Base-by-base conservation (phyloP, 2,888 invertebrate species). In the Nudaria mundana region DNA sequence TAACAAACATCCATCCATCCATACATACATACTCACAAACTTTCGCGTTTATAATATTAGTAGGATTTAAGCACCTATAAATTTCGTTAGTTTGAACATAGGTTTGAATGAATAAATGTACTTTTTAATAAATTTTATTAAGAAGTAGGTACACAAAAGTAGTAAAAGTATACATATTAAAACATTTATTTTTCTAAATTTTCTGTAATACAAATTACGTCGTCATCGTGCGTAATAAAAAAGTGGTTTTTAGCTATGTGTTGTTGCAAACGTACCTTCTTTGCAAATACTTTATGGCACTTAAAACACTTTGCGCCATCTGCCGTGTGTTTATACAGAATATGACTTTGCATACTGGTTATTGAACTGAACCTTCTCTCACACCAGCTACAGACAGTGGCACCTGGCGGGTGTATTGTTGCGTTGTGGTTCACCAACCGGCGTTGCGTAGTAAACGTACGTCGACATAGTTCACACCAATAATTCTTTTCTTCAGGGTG, bases 351-450 rank as follows among this genome's bases (percentile, higher is more conserved):
- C 15, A 80, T 55, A 0, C 68, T 68, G 4, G 63, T 52, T 16
- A 63, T 38, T 0, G 79, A 74, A 16, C 51, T 63, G 48, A 77
- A 79, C 4, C 31, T 35, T 25, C 60, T 67, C 2, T 62, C 57
- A 46, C 81, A 81, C 42, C 38, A 52, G 5, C 13, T 56, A 50
- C 78, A 79, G 25, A 37, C 52, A 5, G 68, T 74, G 2, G 63
- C 63, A n/a, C 65, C 65, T 11, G 55, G 52, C 1, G 71, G 67
- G 42, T 81, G 81, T 28, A 74, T 56, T 1, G 52, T 62, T 5
- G 66, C 63, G 40, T 62, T 63, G 45, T 82, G 81, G 50, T 81
- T 81, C 30, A 53, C 45, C 40, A 81, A 50, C 3, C 67, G 62
- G 11, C 70, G 68, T 10, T 50, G 47, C 16, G 68, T 71, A 4